Base-by-base conservation (phyloP, 2,888 invertebrate species). In the Eupsilia transversa region DNA sequence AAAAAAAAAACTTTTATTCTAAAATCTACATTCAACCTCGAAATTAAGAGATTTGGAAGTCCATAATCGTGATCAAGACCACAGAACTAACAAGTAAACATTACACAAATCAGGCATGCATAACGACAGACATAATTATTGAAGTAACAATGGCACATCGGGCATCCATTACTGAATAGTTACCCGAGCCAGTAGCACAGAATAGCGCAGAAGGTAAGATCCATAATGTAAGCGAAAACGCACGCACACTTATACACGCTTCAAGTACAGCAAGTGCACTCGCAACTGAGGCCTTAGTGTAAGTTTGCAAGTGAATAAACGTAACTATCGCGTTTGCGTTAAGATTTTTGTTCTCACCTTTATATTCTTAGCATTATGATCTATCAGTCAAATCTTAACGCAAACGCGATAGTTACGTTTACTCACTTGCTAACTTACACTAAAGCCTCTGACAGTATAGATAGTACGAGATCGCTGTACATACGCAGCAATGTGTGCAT, bases 81-180 rank as follows among this genome's bases (percentile, higher is more conserved):
- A 57, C 49, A 33, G 33, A 69, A 30, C 27, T 12, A 83, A 70
- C 69, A 52, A 12, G 60, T 64, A 65, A 80, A 80, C 71, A 81
- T 75, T 35, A 74, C 54, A 82, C 33, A 68, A 79, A 76, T 63
- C 72, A 85, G 33, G 72, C 70, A 68, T 41, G 74, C 85, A 69
- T 85, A 79, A 74, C 82, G 73, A 73, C 73, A 64, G 41, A 75
- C 61, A 59, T 76, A 77, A 86, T 86, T 71, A 85, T 65, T 68
- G n/a, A 54, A 54, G 30, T 69, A 77, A 85, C 87, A 87, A 85
- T 77, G 63, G 80, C 64, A 63, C 57, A 80, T 84, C 65, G 56
- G 52, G 52, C 75, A 66, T 46, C 66, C 87, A 85, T 85, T 64
- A 78, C 66, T 67, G 41, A 68, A 77, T 72, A 30, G 23, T 3